Base-by-base conservation (phyloP, 2,888 invertebrate genomes). In the Sturmia bella region DNA sequence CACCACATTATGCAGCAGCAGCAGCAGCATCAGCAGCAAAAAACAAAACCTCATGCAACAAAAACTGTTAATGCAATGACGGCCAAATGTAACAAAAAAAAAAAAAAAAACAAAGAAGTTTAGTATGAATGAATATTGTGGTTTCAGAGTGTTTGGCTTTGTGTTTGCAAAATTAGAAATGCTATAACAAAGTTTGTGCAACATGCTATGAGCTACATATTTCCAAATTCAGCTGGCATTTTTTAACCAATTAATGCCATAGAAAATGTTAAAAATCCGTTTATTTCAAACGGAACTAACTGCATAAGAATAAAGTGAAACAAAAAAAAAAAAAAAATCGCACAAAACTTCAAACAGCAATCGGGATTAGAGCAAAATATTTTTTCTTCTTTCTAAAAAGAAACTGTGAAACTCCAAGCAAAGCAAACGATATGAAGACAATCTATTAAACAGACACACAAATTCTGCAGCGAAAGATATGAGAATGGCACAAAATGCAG, bases 231-330 rank as follows among this genome's bases (percentile, higher is more conserved):
- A 82, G 82, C 70, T 82, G 74, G 82, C 70, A 79, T 78, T 82
- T 82, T 70, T 75, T 70, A 79, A 70, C 82, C 82, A 80, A 83
- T 82, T 82, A 82, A 82, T 82, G 82, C 78, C 74, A 74, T 43
- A 66, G 74, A 82, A 73, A 66, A 84, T 84, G 80, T 75, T 80
- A 83, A 85, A 88, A 89, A 89, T 89, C 89, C 89, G 89, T 86
- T 89, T 89, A 86, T 85, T 85, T 89, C 87, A 89, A 89, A 89
- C 89, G 89, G 89, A 89, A 89, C 88, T 87, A 88, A 88, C 87
- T 85, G 87, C 85, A 73, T 59, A 83, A 80, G 73, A 64, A 50
- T 43, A 69, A 61, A 41, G 39, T 27, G 48, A 56, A 59, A 70
- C 68, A 57, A 12, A n/a, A 43, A 59, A 39, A 41, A 32, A 45